Evolutionary conservation across 2,113 vertebrate genomes (phyloP).

Genomic region (Coreoperca whiteheadi): DNA sequence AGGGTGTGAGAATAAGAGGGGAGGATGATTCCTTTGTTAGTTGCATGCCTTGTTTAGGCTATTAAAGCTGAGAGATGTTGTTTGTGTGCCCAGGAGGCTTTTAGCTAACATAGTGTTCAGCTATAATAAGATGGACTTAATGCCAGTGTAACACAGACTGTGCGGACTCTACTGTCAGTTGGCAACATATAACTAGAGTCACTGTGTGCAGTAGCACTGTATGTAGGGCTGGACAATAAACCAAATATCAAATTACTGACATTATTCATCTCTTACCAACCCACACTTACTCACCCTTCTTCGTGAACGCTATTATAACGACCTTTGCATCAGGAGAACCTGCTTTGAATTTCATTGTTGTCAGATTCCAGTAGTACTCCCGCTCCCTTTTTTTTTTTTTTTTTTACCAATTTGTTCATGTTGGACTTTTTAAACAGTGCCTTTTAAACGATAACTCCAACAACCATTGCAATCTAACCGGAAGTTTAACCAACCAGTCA

Average conservation of each 20-base stretch:
- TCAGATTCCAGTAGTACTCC: not conserved
- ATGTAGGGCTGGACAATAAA: not conserved
- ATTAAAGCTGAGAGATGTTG: conserved; percentile 74
- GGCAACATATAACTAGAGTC: conserved; percentile 6
- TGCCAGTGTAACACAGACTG: conserved; percentile 32
- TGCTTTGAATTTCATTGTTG: not conserved
- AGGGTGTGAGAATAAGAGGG: conserved; percentile 71
- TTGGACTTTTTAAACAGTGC: not conserved
- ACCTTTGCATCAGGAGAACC: not conserved
- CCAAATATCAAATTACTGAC: not conserved
- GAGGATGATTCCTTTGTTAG: conserved; percentile 76
- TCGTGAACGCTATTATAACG: not conserved
- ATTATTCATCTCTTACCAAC: not conserved
- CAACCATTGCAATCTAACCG: not conserved
- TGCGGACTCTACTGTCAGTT: conserved; percentile 48
- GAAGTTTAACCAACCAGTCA: not conserved
- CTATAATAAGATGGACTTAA: conserved; percentile 73
- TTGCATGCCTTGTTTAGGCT: conserved; percentile 74
- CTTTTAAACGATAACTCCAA: not conserved
- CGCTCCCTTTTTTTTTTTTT: not conserved
- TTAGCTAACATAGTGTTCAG: conserved; percentile 68
- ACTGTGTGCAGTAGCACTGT: not conserved
- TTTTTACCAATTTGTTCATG: not conserved
- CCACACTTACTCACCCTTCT: not conserved
- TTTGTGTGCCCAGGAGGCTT: conserved; percentile 76